Evolutionary conservation across 2,888 invertebrate species (phyloP), one percentile per base, ranked within the genome.

Genomic region (Tenthredo scrophulariae): DNA sequence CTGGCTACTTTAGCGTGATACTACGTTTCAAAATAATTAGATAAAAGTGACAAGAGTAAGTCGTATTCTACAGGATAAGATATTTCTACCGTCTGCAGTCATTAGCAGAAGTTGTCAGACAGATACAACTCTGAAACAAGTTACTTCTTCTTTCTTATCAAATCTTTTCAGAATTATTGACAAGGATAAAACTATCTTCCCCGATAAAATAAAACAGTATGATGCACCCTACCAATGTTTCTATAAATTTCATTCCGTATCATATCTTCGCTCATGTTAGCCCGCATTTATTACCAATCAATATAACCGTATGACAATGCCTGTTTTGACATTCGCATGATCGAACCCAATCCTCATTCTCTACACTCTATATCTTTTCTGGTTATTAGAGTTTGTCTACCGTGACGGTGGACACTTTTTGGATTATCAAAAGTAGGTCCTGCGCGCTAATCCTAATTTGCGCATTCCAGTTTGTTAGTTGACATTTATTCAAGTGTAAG

Each of bases 1-100:
- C 46, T n/a, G 40, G 37, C 79, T 62, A n/a, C 50, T 54, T 29
- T 62, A 79, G n/a, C 54, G 79, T 79, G 40, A 79, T 79, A 58
- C 37, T 62, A 37, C 79, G 37, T 58, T 79, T 58, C 0, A 37
- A 37, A 79, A 79, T 79, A 79, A 79, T 79, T 13, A 79, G 37
- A 58, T 37, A 37, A 40, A 40, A 58, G 80, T 62, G 80, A 62
- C 40, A 33, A 80, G 62, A 40, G 37, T 37, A 40, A 26, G 37
- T 62, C 80, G 37, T 80, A 37, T 62, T 40, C 37, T 22, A 40
- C 58, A n/a, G 62, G 62, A 80, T 80, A 13, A 40, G 22, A 40
- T 80, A 22, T 4, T 80, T 26, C 40, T 26, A 40, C 15, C 40
- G 3, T 62, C 62, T 58, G 0, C 10, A 50, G 29, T 80, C 62